Base-by-base conservation (phyloP, 2,797 vertebrate species). In the Coracias cyanogaster region DNA sequence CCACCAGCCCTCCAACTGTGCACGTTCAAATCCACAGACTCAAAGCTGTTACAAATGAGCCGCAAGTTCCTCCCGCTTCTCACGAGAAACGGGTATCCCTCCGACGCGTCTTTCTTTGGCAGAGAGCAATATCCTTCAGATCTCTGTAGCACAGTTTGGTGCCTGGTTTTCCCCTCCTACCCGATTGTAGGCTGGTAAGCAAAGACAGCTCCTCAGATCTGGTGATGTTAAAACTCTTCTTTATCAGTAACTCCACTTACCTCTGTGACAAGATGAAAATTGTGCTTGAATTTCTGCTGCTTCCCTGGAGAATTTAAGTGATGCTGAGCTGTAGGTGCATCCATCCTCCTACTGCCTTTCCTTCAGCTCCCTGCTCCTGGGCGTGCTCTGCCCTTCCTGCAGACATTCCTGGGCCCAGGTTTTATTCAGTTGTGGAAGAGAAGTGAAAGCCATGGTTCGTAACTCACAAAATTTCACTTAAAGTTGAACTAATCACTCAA, bases 1-100 rank as follows among this genome's bases (percentile, higher is more conserved):
- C 57, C 76, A 74, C 45, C 87, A 96, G 67, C 66, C 77, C 86
- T 91, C 91, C 93, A 93, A 91, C 92, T 89, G 70, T 48, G 86
- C 74, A 29, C 1, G 1, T 70, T 86, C 70, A 4, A 46, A 54
- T 92, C 73, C 62, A 19, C 73, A 74, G 87, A 69, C 92, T 66
- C 25, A 43, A 77, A 94, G 58, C 91, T 96, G 90, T 55, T 90
- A 65, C 60, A 71, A 61, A 78, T 1, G 15, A 86, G 77, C 66
- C 0, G 1, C 46, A 31, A 81, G 51, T 64, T 74, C 80, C 82
- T 91, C 69, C 64, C 2, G 17, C 67, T 92, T 33, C 88, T 61
- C 8, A 0, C 2, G 20, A 49, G 80, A 17, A 35, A n/a, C 1
- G 21, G 33, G 17, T 24, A 67, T 54, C 58, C 49, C 86, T 71